Conservation (phyloP, 1,140 invertebrate genomes). For the Pomacea maculata region DNA sequence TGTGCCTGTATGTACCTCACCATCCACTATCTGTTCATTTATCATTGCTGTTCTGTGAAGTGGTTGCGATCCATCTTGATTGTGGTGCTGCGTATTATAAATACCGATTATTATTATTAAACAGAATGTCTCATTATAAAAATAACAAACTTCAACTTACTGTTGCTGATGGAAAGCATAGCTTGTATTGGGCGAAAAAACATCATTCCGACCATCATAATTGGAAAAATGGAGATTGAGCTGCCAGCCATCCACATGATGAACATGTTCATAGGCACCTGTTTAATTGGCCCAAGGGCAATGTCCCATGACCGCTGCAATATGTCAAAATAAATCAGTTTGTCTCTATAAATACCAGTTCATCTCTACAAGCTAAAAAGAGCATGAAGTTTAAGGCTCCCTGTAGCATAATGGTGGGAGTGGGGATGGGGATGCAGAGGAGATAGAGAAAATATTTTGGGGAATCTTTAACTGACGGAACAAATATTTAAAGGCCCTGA, state of each 20-base stretch:
- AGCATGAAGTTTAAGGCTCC: not conserved
- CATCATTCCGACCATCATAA: constrained; percentile 99
- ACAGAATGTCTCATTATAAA: too few relatives aligned
- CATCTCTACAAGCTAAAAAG: not conserved
- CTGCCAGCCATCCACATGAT: constrained; percentile 99
- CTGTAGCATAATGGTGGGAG: too few relatives aligned
- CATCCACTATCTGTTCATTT: too few relatives aligned
- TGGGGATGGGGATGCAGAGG: too few relatives aligned
- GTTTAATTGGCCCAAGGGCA: constrained; percentile 90
- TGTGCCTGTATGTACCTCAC: too few relatives aligned
- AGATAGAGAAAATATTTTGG: too few relatives aligned
- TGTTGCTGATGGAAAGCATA: constrained; percentile 75
- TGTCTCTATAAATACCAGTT: not conserved
- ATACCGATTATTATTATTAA: too few relatives aligned
- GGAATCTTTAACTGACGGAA: too few relatives aligned
- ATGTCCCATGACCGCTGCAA: constrained; percentile 93
- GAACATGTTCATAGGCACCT: constrained; percentile 98
- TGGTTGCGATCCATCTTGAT: too few relatives aligned
- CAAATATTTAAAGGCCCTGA: too few relatives aligned
- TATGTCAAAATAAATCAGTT: not conserved
- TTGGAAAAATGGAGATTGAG: constrained; percentile 98
- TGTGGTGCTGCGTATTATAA: too few relatives aligned
- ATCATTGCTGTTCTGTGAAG: too few relatives aligned
- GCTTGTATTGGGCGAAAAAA: constrained; percentile 95
- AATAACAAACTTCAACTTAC: constrained; percentile 35